These are phyloP conservation scores for Hydrolagus affinis DNA, from an alignment of 2,113 vertebrate species.

Conservation along the genomic window DNA sequence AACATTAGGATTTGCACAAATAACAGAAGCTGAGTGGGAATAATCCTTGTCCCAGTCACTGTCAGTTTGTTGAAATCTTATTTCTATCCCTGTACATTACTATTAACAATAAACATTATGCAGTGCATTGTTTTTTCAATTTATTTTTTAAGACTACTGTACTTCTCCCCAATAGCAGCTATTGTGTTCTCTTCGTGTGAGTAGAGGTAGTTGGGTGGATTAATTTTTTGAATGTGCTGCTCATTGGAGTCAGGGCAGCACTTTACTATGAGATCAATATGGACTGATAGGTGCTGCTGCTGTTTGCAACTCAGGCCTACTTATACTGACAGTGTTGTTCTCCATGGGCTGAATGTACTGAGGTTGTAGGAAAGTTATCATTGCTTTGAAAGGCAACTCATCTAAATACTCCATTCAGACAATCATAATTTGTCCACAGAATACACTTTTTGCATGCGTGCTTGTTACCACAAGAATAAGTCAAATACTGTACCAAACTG, in stretches of 20 bases:
- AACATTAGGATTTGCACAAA: too few species aligned
- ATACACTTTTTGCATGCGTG: neutral
- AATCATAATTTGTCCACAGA: neutral
- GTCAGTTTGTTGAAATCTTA: too few species aligned
- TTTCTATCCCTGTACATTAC: too few species aligned
- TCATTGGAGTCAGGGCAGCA: neutral
- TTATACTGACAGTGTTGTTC: neutral
- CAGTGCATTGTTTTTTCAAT: too few species aligned
- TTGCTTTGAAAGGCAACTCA: neutral
- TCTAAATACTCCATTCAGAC: neutral
- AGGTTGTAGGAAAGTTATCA: slow-evolving; percentile 17
- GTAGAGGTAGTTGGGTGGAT: neutral
- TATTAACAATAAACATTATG: too few species aligned
- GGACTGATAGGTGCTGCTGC: neutral
- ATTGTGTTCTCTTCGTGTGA: too few species aligned
- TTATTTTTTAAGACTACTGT: too few species aligned
- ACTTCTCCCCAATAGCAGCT: too few species aligned
- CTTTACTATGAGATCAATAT: slow-evolving; percentile 20
- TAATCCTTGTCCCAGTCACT: too few species aligned
- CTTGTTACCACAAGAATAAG: neutral
- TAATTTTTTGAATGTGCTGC: neutral
- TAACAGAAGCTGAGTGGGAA: too few species aligned
- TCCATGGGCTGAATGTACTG: slow-evolving; percentile 8
- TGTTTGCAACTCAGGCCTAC: neutral
- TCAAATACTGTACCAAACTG: too few species aligned